Evolutionary conservation across 1,140 invertebrate species (phyloP).

Genomic region (Teleopsis dalmanni): DNA sequence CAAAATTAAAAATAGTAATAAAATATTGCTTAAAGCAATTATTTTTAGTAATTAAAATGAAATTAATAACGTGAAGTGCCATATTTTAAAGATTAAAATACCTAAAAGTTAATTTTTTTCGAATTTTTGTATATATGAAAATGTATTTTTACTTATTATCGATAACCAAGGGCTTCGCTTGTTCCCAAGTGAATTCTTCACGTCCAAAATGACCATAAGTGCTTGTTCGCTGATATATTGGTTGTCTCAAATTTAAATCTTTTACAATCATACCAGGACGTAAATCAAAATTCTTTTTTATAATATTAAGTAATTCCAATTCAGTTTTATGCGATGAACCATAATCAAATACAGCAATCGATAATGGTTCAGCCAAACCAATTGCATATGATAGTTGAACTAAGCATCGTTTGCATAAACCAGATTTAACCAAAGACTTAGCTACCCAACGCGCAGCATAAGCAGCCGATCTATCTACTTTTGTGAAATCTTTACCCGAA

Average conservation of each 20-base stretch:
- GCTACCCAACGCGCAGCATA: slow-evolving; percentile 96
- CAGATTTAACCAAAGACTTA: slow-evolving; percentile 85
- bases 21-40: too few relatives aligned
- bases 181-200: slow-evolving; percentile 93
- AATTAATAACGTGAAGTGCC: too few relatives aligned
- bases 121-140: too few relatives aligned
- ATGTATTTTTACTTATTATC: too few relatives aligned
- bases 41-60: too few relatives aligned
- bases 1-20: too few relatives aligned
- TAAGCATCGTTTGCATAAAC: slow-evolving; percentile 78
- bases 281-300: slow-evolving; percentile 96
- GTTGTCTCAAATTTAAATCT: slow-evolving; percentile 86
- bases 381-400: slow-evolving; percentile 97
- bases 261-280: slow-evolving; percentile 96
- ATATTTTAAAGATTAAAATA: too few relatives aligned
- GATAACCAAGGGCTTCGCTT: slow-evolving; percentile 61
- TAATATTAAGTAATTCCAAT: slow-evolving; percentile 80
- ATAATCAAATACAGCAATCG: slow-evolving; percentile 94
- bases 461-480: slow-evolving; percentile 92
- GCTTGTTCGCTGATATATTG: slow-evolving; percentile 96
- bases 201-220: slow-evolving; percentile 98
- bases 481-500: slow-evolving; percentile 94
- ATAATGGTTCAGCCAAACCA: slow-evolving; percentile 90
- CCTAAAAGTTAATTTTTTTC: too few relatives aligned
- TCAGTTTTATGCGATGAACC: slow-evolving; percentile 88